Percentiles rank a stretch among this genome's conserved stretches.
Conservation (phyloP, 1,140 invertebrate species). For the Spodoptera litura region DNA sequence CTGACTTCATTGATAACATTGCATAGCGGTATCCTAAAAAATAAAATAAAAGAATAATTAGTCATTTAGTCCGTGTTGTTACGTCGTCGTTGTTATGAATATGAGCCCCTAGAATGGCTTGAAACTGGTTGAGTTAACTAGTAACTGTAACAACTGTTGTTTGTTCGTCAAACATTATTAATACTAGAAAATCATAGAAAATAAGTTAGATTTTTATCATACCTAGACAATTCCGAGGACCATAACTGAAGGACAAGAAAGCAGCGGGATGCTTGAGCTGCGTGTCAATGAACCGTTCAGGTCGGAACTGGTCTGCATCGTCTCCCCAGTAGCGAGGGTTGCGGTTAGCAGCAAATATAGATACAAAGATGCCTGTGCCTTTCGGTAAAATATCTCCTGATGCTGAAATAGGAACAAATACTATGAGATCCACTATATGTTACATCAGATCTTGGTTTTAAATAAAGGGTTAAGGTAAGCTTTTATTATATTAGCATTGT, state of each 20-base stretch:
- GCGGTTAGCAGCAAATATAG: slow-evolving; percentile 74
- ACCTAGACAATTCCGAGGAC: slow-evolving; percentile 87
- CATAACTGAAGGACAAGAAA: slow-evolving; percentile 87
- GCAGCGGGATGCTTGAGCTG: slow-evolving; percentile 77
- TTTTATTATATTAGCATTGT: no score
- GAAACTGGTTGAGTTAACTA: no score
- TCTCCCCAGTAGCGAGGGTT: slow-evolving; percentile 81
- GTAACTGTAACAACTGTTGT: no score
- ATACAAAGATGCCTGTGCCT: slow-evolving; percentile 48
- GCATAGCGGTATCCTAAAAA: slow-evolving; percentile 71
- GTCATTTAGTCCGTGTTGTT: neutral
- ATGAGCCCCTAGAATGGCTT: no score
- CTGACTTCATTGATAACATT: slow-evolving; percentile 74
- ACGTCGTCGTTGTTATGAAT: no score
- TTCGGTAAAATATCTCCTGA: slow-evolving; percentile 50
- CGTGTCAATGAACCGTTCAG: slow-evolving; percentile 88
- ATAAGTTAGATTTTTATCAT: slow-evolving; percentile 41
- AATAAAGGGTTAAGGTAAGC: neutral
- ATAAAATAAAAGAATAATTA: slow-evolving; percentile 1
- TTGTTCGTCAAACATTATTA: no score
- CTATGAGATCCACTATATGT: neutral
- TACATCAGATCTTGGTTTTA: neutral
- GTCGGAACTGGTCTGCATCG: slow-evolving; percentile 88
- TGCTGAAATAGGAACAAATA: slow-evolving; percentile 42
- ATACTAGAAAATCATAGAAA: slow-evolving; percentile 25